These are phyloP conservation scores for Nannobrachium achirus DNA, from an alignment of 2,113 vertebrate genomes.

Conservation along the genomic window DNA sequence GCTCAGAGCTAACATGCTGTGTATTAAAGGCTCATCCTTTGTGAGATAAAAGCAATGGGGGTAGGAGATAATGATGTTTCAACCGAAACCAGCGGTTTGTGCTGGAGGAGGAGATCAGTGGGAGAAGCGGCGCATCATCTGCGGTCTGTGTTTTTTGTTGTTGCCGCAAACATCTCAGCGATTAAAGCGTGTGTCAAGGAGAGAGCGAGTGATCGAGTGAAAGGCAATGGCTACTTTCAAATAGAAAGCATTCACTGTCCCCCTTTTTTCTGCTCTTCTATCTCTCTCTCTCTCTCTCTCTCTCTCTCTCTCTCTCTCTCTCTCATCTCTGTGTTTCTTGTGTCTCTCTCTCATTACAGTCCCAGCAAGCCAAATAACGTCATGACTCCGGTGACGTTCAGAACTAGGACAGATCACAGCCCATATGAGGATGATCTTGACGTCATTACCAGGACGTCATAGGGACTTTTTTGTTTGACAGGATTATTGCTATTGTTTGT, in stretches of 20 bases:
- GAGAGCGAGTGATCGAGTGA: not conserved
- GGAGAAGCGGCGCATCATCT: not conserved
- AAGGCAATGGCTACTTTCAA: not conserved
- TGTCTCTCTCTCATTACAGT: too few species aligned
- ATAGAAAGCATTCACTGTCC: not conserved
- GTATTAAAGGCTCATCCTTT: not conserved
- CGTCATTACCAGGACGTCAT: too few species aligned
- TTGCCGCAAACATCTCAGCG: slow-evolving; percentile 8
- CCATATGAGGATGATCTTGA: too few species aligned
- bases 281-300: slow-evolving; percentile 7
- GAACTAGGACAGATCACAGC: too few species aligned
- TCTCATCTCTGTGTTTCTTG: too few species aligned
- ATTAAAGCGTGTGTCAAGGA: not conserved
- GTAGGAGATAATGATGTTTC: slow-evolving; percentile 20
- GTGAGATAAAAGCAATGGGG: not conserved
- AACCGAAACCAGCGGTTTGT: not conserved
- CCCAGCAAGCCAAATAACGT: too few species aligned
- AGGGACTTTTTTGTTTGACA: too few species aligned
- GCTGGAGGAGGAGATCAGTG: not conserved
- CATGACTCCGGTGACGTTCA: too few species aligned
- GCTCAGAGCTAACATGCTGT: not conserved
- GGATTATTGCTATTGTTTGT: too few species aligned
- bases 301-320: not conserved
- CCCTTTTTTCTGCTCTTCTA: not conserved
- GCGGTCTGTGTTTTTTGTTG: not conserved